Evolutionary conservation across 1,140 invertebrate species (phyloP), one percentile per base, ranked within the genome.

Genomic region (Drosophila ogumai): DNA sequence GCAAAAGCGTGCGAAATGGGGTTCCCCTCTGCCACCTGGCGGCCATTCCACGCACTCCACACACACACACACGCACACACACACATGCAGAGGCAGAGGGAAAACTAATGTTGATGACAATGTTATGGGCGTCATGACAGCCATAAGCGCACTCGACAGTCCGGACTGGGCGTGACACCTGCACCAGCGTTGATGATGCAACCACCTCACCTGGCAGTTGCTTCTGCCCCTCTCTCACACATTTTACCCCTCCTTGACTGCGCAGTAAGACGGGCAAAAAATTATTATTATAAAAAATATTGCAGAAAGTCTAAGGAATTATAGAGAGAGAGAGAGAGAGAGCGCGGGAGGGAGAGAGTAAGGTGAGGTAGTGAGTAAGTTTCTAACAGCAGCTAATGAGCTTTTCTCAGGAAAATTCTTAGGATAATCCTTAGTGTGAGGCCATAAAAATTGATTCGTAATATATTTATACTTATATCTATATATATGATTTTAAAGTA

Each of bases 31-130:
- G 65, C 74, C 77, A 78, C 64, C 79, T 79, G 69, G 64, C 67
- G 60, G 54, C 65, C 56, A 52, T 43, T 17, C 46, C 55, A 66
- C 57, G 58, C 63, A 63, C 63, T 63, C 19, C 43, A 68, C 34
- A 50, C 54, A 63, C 43, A 17, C 47, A 54, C 36, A 36, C 44
- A 32, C 36, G 25, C 34, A 13, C 19, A 32, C 46, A 19, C 13
- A 50, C n/a, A 13, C 13, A 22, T 3, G 8, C 12, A 52, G 10
- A 47, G 41, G 52, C 60, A 52, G n/a, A 57, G 52, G 50, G 66
- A 81, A 81, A 84, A 87, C 85, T 90, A 90, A 90, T 90, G 85
- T 90, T 90, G 85, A 90, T 90, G 85, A 90, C 85, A 90, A 90
- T 90, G 85, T 90, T 90, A 90, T 90, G 85, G 85, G 85, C 86